phyloP scores from a whole-genome alignment of 1,140 invertebrate genomes.

The Steinernema feltiae region DNA sequence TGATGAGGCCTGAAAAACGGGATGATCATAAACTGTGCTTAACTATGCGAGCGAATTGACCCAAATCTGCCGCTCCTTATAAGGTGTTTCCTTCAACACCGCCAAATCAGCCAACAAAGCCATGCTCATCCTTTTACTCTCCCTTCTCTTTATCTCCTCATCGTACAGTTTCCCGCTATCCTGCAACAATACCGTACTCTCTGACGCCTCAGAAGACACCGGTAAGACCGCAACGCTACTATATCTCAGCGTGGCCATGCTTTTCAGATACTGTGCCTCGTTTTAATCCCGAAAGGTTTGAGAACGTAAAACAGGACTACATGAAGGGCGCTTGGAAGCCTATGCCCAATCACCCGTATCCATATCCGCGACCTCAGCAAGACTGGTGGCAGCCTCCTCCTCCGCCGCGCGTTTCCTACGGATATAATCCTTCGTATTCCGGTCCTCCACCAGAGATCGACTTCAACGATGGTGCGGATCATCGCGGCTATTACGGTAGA shows the following conservation, averaged over 20 bases:
- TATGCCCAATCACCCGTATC: not conserved
- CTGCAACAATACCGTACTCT: not conserved
- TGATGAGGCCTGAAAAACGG: slow-evolving; percentile 48
- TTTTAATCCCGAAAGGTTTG: not conserved
- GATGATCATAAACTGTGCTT: not conserved
- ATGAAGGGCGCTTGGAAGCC: not conserved
- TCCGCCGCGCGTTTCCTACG: no score
- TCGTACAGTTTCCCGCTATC: not conserved
- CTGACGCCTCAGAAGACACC: no score
- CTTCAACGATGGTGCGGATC: not conserved
- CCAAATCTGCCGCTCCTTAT: not conserved
- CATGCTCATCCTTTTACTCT: not conserved
- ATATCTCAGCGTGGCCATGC: no score
- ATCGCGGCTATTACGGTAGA: slow-evolving; percentile 1
- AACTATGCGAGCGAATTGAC: not conserved
- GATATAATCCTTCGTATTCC: not conserved
- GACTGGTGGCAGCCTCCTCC: not conserved
- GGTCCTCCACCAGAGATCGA: not conserved
- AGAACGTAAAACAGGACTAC: not conserved
- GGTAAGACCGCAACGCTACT: no score
- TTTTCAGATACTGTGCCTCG: no score
- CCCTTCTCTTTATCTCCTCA: not conserved
- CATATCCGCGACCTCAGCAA: not conserved
- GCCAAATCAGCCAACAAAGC: not conserved
- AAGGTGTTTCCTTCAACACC: not conserved